Conservation (phyloP, 2,797 vertebrate species). For the Sebastes matsubarae region DNA sequence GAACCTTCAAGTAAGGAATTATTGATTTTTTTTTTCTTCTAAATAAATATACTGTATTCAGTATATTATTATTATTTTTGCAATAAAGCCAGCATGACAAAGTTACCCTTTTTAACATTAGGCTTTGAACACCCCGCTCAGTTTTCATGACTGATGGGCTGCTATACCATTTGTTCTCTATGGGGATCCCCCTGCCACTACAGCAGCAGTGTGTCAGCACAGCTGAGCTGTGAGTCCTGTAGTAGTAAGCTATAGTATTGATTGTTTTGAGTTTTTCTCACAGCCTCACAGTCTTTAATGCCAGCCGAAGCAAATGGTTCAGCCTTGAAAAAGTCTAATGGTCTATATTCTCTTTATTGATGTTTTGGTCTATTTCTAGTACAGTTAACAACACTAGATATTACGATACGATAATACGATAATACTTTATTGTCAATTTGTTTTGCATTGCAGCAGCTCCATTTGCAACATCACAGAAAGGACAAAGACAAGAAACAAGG, state of each 20-base stretch:
- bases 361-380: not conserved
- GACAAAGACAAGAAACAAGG: too few species aligned
- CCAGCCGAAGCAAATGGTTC: constrained; percentile 12
- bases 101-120: not conserved
- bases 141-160: constrained; percentile 23
- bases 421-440: too few species aligned
- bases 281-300: not conserved
- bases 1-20: not conserved
- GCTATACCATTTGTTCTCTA: constrained; percentile 2
- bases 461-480: too few species aligned
- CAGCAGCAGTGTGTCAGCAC: constrained; percentile 42
- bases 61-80: not conserved
- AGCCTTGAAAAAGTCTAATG: not conserved
- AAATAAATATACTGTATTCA: not conserved
- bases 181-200: constrained; percentile 15
- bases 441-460: too few species aligned
- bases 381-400: not conserved
- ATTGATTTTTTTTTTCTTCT: not conserved
- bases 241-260: constrained; percentile 49
- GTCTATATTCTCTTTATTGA: not conserved
- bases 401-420: too few species aligned
- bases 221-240: constrained; percentile 26
- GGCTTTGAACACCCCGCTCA: not conserved
- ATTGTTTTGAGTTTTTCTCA: constrained; percentile 59
- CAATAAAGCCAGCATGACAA: not conserved